These are phyloP conservation scores for Porites australiensis DNA, from an alignment of 64 coral and sea anemone genomes.

Conservation along the genomic window DNA sequence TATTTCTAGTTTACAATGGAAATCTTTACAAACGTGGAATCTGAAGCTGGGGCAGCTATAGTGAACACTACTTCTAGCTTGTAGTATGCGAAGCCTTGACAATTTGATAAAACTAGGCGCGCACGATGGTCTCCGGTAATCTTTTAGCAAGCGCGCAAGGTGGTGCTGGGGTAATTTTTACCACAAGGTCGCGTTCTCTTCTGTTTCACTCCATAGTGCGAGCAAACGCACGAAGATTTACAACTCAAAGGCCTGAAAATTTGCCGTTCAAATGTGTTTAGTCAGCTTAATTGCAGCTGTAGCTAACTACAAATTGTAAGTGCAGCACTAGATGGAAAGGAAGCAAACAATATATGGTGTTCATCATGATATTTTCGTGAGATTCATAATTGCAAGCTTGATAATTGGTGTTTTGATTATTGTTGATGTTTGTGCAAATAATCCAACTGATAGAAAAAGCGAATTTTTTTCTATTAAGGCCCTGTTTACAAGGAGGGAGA, in stretches of 20 bases:
- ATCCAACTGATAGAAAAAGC: background rate
- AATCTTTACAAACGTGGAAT: no score
- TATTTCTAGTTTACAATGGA: no score
- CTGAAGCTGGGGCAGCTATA: no score
- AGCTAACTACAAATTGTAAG: slow-evolving; percentile 6
- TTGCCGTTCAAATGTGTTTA: background rate
- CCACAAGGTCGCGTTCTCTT: background rate
- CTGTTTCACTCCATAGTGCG: background rate
- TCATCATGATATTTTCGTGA: background rate
- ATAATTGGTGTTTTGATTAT: background rate
- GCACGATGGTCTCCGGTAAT: no score
- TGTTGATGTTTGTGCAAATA: background rate
- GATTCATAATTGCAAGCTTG: background rate
- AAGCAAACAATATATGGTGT: background rate
- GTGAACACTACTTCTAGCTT: no score
- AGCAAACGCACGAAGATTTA: background rate
- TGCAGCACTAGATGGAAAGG: background rate
- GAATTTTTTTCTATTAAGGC: background rate
- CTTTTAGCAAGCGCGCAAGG: no score
- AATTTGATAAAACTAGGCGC: no score
- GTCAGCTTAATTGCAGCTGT: no score
- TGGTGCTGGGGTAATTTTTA: no score
- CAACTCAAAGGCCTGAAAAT: background rate
- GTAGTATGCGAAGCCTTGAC: no score
- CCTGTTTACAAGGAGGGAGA: no score